Conservation (phyloP, 2,113 vertebrate genomes). For the Takifugu flavidus region DNA sequence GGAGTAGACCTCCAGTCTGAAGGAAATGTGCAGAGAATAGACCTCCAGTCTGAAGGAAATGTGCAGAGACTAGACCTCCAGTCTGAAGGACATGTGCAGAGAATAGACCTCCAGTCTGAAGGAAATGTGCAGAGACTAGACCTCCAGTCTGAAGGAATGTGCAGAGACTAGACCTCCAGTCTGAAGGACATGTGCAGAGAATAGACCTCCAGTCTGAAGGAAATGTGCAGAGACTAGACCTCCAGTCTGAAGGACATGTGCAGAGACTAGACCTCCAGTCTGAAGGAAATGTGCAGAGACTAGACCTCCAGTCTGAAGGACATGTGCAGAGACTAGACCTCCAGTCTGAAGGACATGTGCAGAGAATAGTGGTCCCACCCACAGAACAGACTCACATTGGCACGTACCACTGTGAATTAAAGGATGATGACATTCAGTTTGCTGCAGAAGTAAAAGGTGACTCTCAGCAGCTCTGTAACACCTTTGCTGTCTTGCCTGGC, state of each 20-base stretch:
- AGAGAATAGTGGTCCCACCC: slow-evolving; percentile 64
- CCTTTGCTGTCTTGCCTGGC: slow-evolving; percentile 52
- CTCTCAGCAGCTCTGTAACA: slow-evolving; percentile 34
- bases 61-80: too few relatives aligned
- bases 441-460: slow-evolving; percentile 77
- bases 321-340: too few relatives aligned
- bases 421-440: slow-evolving; percentile 69
- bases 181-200: slow-evolving; percentile 30
- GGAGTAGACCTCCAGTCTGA: slow-evolving; percentile 66
- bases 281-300: slow-evolving; percentile 8
- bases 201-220: too few relatives aligned
- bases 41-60: too few relatives aligned
- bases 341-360: too few relatives aligned
- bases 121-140: too few relatives aligned
- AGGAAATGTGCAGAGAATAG: not conserved
- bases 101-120: slow-evolving; percentile 64
- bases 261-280: too few relatives aligned
- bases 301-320: slow-evolving; percentile 62
- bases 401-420: slow-evolving; percentile 70
- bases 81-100: slow-evolving; percentile 49
- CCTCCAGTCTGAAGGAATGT: too few relatives aligned
- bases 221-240: slow-evolving; percentile 30
- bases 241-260: slow-evolving; percentile 54
- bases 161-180: slow-evolving; percentile 53
- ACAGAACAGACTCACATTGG: slow-evolving; percentile 66